Evolutionary conservation across 2,797 vertebrate species (phyloP).

Genomic region (Tauraco hartlaubi): DNA sequence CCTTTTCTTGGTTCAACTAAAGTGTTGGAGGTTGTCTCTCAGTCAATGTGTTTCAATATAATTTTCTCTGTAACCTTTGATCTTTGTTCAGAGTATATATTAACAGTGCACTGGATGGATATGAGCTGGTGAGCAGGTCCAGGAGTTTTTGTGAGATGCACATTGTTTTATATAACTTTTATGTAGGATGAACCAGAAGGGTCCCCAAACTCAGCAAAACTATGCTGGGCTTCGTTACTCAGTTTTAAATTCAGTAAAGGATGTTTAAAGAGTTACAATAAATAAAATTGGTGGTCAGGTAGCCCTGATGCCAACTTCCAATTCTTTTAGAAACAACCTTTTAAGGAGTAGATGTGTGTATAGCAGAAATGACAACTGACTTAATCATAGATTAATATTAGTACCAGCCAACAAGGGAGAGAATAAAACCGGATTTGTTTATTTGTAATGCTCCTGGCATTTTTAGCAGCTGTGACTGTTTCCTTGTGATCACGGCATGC

Average conservation of each 20-base stretch:
- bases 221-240: neutral
- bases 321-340: neutral
- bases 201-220: neutral
- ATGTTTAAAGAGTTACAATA: neutral
- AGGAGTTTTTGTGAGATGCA: neutral
- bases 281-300: neutral
- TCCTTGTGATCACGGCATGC: slow-evolving; percentile 40
- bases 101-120: neutral
- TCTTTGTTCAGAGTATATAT: neutral
- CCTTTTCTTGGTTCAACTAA: neutral
- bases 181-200: neutral
- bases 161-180: neutral
- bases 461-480: slow-evolving; percentile 65
- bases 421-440: slow-evolving; percentile 12
- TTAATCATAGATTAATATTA: slow-evolving; percentile 52
- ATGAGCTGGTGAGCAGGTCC: neutral
- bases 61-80: neutral
- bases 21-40: neutral
- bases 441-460: slow-evolving; percentile 66
- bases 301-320: neutral
- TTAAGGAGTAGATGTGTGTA: neutral
- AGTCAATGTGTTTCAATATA: neutral
- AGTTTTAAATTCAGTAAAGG: neutral
- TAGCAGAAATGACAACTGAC: neutral
- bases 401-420: neutral